Percentiles rank a stretch among this genome's conserved stretches.
Conservation (phyloP, 2,797 vertebrate species). For the Syngnathus acus region DNA sequence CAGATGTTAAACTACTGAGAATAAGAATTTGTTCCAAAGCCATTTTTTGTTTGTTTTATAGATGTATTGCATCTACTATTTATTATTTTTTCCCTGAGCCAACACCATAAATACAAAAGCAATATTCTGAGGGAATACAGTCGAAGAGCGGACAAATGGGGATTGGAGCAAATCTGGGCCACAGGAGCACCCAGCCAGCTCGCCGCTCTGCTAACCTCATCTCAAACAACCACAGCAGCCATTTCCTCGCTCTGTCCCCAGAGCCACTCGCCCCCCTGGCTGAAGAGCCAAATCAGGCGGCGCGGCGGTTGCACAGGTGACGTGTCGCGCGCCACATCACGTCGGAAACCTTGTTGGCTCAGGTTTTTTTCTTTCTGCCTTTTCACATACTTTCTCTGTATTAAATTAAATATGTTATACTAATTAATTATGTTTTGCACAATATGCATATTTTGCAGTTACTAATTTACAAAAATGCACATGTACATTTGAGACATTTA, state of each 20-base stretch:
- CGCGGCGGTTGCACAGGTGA: conserved; percentile 50
- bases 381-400: background rate
- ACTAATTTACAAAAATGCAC: background rate
- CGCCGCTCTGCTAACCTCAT: conserved; percentile 61
- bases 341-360: conserved; percentile 26
- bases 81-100: conserved; percentile 22
- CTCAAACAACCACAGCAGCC: conserved; percentile 61
- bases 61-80: no score
- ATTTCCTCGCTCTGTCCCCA: conserved; percentile 56
- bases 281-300: conserved; percentile 47
- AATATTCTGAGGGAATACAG: conserved; percentile 65
- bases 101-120: conserved; percentile 61
- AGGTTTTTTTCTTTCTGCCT: background rate
- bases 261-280: conserved; percentile 42
- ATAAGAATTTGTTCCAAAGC: no score
- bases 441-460: background rate
- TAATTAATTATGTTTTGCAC: background rate
- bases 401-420: background rate
- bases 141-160: conserved; percentile 65
- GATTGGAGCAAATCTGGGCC: conserved; percentile 62
- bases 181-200: conserved; percentile 59
- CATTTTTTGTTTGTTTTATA: background rate
- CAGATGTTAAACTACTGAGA: background rate
- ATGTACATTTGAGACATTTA: no score
- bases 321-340: conserved; percentile 39